Evolutionary conservation across 2,113 vertebrate genomes (phyloP).

Genomic region (Meles meles): DNA sequence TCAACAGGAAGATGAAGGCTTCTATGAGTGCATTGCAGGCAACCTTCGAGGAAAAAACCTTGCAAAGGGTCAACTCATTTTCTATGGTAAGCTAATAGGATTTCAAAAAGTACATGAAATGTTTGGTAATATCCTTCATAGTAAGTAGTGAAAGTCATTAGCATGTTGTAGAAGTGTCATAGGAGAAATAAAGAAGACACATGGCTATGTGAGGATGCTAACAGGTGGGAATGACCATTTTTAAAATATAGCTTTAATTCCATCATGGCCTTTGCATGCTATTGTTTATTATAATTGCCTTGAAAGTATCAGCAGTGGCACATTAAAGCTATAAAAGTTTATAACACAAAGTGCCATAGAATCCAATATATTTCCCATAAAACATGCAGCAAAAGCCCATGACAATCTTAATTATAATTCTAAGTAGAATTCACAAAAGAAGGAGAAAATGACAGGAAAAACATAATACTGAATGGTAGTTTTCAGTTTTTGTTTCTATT

Average conservation of each 20-base stretch:
- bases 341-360: background rate
- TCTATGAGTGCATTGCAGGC: constrained; percentile 88
- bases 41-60: constrained; percentile 87
- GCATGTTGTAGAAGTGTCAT: background rate
- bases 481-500: background rate
- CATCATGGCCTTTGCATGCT: background rate
- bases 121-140: background rate
- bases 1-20: constrained; percentile 89
- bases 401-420: background rate
- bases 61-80: constrained; percentile 88
- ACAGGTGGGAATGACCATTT: constrained; percentile 26
- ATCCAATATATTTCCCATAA: constrained; percentile 1
- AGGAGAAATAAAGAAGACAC: background rate
- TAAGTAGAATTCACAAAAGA: background rate
- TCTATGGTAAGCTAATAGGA: constrained; percentile 85
- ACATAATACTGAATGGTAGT: background rate
- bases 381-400: background rate
- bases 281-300: constrained; percentile 13
- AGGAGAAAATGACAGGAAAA: background rate
- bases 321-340: constrained; percentile 39
- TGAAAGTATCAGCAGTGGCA: constrained; percentile 22
- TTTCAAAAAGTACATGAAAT: background rate
- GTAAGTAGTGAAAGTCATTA: constrained; percentile 12
- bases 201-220: constrained; percentile 32
- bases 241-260: constrained; percentile 12